A percentile compares a stretch with the other conserved stretches of the same genome.
These are phyloP conservation scores for Chlamydotis undulata DNA, from an alignment of 2,113 vertebrate genomes.

Conservation along the genomic window DNA sequence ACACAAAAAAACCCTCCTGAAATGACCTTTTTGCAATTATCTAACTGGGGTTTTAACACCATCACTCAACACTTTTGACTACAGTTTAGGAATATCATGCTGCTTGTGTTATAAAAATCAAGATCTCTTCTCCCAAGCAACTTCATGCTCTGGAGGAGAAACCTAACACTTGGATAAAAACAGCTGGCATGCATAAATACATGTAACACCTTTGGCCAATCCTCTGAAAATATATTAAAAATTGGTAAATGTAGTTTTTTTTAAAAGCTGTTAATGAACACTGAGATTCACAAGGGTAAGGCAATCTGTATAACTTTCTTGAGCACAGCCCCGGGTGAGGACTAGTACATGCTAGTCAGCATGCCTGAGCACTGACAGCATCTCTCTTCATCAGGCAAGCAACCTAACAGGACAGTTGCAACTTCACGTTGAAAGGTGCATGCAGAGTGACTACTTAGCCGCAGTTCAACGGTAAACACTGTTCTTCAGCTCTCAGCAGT, in stretches of 20 bases:
- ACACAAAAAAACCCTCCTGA: neutral
- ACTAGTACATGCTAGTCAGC: neutral
- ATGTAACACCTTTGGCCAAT: neutral
- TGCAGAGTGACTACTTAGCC: neutral
- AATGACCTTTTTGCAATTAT: neutral
- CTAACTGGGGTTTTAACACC: neutral
- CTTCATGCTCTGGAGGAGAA: neutral
- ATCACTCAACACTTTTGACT: neutral
- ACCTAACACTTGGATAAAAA: neutral
- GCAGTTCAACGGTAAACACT: neutral
- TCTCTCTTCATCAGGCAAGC: neutral
- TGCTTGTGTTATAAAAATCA: neutral
- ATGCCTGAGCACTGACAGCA: neutral
- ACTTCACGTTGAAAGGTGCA: neutral
- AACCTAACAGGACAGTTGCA: neutral
- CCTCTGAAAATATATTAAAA: neutral
- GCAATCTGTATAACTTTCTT: neutral
- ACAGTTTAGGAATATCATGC: neutral
- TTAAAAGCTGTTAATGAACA: neutral
- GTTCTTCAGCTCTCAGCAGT: neutral
- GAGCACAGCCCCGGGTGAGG: neutral
- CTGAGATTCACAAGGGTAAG: neutral
- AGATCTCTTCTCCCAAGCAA: neutral
- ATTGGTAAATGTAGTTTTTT: neutral
- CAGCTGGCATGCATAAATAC: neutral